Evolutionary conservation across 1,140 invertebrate genomes (phyloP).

Genomic region (Lepidotrigona ventralis): DNA sequence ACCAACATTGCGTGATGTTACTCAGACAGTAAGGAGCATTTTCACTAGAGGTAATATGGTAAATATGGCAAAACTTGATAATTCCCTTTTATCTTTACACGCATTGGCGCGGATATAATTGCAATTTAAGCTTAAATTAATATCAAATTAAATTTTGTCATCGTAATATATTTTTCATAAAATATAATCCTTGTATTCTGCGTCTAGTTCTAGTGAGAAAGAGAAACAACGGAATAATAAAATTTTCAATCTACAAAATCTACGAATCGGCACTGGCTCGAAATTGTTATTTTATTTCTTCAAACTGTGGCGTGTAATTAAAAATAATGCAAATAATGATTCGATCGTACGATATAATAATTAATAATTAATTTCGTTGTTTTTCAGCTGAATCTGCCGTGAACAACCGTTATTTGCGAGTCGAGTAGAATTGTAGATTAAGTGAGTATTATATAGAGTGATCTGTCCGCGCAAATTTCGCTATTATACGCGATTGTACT

Average conservation of each 20-base stretch:
- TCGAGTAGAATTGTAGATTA: not conserved
- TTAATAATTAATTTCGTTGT: slow-evolving; percentile 15
- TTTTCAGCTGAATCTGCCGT: not conserved
- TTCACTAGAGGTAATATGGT: not conserved
- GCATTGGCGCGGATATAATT: not conserved
- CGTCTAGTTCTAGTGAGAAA: too few relatives aligned
- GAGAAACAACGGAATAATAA: not conserved
- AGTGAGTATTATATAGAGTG: not conserved
- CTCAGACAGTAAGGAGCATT: slow-evolving; percentile 12
- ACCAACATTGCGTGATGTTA: slow-evolving; percentile 28
- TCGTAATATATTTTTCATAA: not conserved
- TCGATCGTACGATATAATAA: not conserved
- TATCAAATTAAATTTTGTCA: not conserved
- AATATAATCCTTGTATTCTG: not conserved
- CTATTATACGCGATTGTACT: slow-evolving; percentile 6
- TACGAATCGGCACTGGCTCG: not conserved
- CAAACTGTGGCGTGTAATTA: not conserved
- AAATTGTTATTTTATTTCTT: not conserved
- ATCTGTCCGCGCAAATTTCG: slow-evolving; percentile 41
- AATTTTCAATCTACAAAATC: not conserved
- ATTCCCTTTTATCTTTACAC: not conserved
- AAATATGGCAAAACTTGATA: not conserved
- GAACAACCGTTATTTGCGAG: not conserved
- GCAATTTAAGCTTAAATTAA: not conserved
- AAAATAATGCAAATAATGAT: not conserved